These are phyloP conservation scores for Motacilla tschutschensis DNA, from an alignment of 2,113 vertebrate species.

Conservation along the genomic window DNA sequence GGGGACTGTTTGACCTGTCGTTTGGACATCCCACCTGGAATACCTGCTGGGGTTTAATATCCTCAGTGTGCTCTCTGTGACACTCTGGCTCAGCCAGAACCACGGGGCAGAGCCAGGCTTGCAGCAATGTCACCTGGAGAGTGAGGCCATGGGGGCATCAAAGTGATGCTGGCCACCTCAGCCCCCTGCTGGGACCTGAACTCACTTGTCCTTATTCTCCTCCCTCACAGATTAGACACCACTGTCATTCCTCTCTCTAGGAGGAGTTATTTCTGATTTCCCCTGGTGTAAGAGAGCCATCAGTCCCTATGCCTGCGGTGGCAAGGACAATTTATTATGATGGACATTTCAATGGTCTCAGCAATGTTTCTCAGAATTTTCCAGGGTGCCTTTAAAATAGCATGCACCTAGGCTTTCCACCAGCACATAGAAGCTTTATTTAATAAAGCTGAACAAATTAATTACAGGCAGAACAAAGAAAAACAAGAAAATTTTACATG, in stretches of 20 bases:
- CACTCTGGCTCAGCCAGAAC: fast-evolving
- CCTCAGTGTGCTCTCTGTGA: fast-evolving
- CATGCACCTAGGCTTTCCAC: not conserved
- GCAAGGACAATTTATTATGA: not conserved
- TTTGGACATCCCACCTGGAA: not conserved
- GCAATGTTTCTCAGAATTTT: not conserved
- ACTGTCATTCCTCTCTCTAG: not conserved
- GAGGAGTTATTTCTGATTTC: not conserved
- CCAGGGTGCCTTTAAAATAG: not conserved
- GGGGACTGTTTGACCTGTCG: not conserved
- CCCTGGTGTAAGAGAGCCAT: not conserved
- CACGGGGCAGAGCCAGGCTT: fast-evolving
- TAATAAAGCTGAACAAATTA: not conserved
- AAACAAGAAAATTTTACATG: not conserved
- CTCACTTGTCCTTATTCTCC: not conserved
- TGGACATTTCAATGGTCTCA: not conserved
- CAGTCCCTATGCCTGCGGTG: not conserved
- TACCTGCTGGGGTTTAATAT: not conserved
- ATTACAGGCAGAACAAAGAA: not conserved
- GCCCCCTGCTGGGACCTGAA: fast-evolving
- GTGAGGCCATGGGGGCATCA: fast-evolving
- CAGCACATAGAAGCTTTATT: not conserved
- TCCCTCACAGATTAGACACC: not conserved
- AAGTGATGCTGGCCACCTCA: not conserved
- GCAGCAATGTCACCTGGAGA: fast-evolving